Percentiles rank a stretch among this genome's conserved stretches.
These are phyloP conservation scores for Ciconia stormi DNA, from an alignment of 2,113 vertebrate genomes.

Conservation along the genomic window DNA sequence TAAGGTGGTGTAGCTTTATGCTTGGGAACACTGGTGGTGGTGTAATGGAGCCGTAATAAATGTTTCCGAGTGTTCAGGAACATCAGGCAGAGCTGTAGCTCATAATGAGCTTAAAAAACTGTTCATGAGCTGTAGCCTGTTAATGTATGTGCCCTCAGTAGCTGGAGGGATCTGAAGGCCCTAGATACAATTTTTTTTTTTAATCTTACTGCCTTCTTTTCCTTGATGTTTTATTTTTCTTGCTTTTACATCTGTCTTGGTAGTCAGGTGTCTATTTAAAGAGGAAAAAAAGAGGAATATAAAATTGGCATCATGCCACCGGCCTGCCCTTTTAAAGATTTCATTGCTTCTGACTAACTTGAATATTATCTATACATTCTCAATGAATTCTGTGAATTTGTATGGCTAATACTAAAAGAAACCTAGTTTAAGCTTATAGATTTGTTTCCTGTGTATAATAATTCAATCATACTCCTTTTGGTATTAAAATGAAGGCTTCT, in stretches of 20 bases:
- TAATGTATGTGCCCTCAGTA: neutral
- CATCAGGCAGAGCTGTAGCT: neutral
- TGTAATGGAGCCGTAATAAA: neutral
- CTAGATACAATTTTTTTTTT: neutral
- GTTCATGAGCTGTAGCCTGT: neutral
- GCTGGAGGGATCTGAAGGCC: neutral
- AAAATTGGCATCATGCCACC: neutral
- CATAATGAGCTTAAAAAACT: neutral
- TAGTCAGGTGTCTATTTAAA: neutral
- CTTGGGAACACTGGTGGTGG: neutral
- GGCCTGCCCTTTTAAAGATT: neutral
- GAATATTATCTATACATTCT: neutral
- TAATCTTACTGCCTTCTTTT: neutral
- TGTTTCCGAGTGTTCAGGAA: neutral
- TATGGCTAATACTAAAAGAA: neutral
- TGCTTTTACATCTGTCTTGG: neutral
- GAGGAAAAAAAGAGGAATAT: neutral
- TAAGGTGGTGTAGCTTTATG: neutral
- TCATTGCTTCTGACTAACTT: neutral
- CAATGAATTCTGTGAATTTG: neutral
- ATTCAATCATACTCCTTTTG: neutral
- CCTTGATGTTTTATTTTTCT: neutral
- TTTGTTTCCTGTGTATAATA: neutral
- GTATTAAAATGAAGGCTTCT: neutral
- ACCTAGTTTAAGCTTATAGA: neutral